phyloP scores from a whole-genome alignment of 1,140 invertebrate genomes.

The Magallana angulata region DNA sequence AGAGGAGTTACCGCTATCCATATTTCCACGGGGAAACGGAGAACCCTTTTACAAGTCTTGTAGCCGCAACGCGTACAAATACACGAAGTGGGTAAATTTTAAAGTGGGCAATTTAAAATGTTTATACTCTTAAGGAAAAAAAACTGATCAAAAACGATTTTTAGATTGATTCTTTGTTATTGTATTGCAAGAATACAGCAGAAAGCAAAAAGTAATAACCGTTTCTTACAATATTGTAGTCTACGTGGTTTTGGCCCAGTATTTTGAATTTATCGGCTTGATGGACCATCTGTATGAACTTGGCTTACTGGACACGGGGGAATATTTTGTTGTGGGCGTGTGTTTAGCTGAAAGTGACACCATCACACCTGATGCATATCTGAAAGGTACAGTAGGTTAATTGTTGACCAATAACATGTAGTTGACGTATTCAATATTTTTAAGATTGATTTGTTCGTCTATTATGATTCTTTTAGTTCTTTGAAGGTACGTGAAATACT shows the following conservation, averaged over 20 bases:
- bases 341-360: conserved; percentile 67
- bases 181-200: too few species aligned
- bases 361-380: conserved; percentile 63
- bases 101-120: too few species aligned
- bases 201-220: too few species aligned
- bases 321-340: conserved; percentile 77
- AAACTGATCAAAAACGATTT: too few species aligned
- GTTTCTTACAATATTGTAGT: conserved; percentile 62
- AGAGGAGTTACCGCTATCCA: conserved; percentile 65
- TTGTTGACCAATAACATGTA: too few species aligned
- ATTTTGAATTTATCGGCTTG: conserved; percentile 72
- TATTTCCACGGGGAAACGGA: conserved; percentile 72
- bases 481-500: too few species aligned
- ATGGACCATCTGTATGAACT: conserved; percentile 73
- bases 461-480: too few species aligned
- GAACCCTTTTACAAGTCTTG: conserved; percentile 73
- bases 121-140: too few species aligned
- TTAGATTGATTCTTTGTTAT: too few species aligned
- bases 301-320: conserved; percentile 73
- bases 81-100: conserved; percentile 69
- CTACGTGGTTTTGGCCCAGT: conserved; percentile 72
- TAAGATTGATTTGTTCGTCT: too few species aligned
- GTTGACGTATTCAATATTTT: too few species aligned
- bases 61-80: conserved; percentile 68
- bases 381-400: conserved; percentile 65